These are phyloP conservation scores for Hydrophis major DNA, from an alignment of 2,797 vertebrate genomes.

Conservation along the genomic window DNA sequence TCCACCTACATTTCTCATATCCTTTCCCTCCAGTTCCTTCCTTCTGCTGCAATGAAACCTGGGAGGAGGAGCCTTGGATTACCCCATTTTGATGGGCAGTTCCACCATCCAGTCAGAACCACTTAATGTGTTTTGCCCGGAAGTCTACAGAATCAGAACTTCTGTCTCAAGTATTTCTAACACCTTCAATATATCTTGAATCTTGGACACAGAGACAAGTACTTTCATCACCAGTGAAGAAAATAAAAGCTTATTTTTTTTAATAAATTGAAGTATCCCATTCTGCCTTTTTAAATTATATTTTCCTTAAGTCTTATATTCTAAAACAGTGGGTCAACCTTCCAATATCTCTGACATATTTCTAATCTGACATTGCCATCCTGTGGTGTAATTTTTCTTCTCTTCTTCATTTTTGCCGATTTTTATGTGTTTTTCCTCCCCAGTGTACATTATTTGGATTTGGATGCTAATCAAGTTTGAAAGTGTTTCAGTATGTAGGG, in stretches of 20 bases:
- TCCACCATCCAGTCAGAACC: neutral
- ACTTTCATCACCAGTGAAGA: neutral
- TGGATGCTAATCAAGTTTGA: neutral
- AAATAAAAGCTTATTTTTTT: neutral
- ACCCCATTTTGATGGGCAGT: too few relatives aligned
- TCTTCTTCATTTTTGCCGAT: neutral
- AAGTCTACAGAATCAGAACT: neutral
- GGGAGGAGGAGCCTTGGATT: too few relatives aligned
- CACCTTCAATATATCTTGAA: neutral
- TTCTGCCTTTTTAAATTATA: neutral
- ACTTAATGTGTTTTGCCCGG: too few relatives aligned
- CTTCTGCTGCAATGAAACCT: too few relatives aligned
- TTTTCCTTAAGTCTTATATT: neutral
- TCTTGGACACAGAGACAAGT: neutral
- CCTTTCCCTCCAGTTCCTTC: too few relatives aligned
- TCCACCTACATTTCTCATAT: too few relatives aligned
- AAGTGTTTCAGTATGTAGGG: neutral
- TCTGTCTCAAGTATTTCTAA: neutral
- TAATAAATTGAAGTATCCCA: neutral
- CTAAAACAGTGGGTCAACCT: neutral
- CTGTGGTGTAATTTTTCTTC: neutral
- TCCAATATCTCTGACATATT: neutral
- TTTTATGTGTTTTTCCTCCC: neutral
- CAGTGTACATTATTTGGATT: neutral
- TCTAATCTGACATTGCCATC: constrained; percentile 14